Percentiles rank a stretch among this genome's conserved stretches.
These are phyloP conservation scores for Diaphora mendica DNA, from an alignment of 2,888 invertebrate species.

Conservation along the genomic window DNA sequence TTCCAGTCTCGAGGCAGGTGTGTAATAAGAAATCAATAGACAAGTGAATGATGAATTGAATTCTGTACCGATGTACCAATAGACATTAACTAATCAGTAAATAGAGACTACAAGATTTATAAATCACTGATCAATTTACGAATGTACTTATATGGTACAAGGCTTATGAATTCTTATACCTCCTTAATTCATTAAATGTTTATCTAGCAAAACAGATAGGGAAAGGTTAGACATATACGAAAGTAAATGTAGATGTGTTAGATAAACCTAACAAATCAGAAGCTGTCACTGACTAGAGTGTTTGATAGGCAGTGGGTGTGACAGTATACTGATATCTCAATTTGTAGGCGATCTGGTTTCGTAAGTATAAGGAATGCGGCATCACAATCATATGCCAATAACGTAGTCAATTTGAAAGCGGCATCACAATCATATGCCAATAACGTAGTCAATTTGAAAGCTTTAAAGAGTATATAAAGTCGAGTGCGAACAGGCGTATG, in stretches of 20 bases:
- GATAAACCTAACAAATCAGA: conserved; percentile 38
- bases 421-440: conserved; percentile 48
- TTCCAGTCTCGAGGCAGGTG: conserved; percentile 19
- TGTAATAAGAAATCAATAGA: conserved; percentile 29
- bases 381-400: conserved; percentile 49
- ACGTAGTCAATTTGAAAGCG: conserved; percentile 48
- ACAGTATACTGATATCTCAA: conserved; percentile 55
- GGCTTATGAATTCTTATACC: neutral
- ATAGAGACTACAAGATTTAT: conserved; percentile 3
- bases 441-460: conserved; percentile 51
- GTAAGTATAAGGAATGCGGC: conserved; percentile 53
- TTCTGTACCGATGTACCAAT: conserved; percentile 15
- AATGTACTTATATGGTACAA: neutral
- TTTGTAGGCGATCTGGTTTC: conserved; percentile 57
- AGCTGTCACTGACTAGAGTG: conserved; percentile 53
- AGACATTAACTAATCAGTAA: conserved; percentile 10
- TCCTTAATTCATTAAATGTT: conserved; percentile 3
- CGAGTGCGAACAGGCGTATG: conserved; percentile 34
- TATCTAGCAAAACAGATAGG: conserved; percentile 21
- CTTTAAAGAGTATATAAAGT: conserved; percentile 34
- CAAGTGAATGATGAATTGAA: conserved; percentile 36
- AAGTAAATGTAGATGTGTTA: conserved; percentile 48
- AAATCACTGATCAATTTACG: neutral
- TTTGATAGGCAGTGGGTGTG: conserved; percentile 63
- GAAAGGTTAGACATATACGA: conserved; percentile 36